phyloP scores from a whole-genome alignment of 2,888 invertebrate species.

The Parnassius smintheus region DNA sequence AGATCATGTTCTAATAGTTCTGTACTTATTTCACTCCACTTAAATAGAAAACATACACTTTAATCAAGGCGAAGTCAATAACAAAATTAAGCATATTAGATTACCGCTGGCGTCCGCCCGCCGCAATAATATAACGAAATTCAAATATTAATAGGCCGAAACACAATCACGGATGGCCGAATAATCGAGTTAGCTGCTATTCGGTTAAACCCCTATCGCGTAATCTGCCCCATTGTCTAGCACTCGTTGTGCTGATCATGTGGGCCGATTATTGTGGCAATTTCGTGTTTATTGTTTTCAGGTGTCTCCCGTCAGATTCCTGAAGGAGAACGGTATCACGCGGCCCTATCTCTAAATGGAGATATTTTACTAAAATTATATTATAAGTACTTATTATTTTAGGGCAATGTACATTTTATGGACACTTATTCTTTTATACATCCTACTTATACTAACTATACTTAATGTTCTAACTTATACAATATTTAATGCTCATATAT shows the following conservation, averaged over 20 bases:
- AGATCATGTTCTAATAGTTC: no score
- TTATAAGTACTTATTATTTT: constrained; percentile 37
- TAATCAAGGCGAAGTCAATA: constrained; percentile 65
- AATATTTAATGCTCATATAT: no score
- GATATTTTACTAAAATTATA: constrained; percentile 54
- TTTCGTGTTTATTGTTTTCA: constrained; percentile 77
- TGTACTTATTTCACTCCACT: no score
- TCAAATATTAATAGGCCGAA: constrained; percentile 79
- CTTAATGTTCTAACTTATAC: no score
- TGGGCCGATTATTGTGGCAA: constrained; percentile 78
- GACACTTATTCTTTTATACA: no score
- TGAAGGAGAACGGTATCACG: constrained; percentile 55
- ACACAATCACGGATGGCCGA: constrained; percentile 79
- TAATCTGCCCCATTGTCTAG: constrained; percentile 77
- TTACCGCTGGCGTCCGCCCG: constrained; percentile 61
- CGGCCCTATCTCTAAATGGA: constrained; percentile 47
- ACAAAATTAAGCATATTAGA: constrained; percentile 63
- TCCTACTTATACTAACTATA: no score
- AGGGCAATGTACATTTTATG: not conserved
- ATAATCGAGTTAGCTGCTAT: constrained; percentile 80
- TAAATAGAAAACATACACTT: constrained; percentile 33
- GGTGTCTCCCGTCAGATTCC: constrained; percentile 63
- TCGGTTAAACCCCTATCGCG: constrained; percentile 77
- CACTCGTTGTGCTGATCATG: constrained; percentile 71
- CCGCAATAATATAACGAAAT: constrained; percentile 79